Evolutionary conservation across 2,797 vertebrate species (phyloP).

Genomic region (Poeciliopsis gracilis): DNA sequence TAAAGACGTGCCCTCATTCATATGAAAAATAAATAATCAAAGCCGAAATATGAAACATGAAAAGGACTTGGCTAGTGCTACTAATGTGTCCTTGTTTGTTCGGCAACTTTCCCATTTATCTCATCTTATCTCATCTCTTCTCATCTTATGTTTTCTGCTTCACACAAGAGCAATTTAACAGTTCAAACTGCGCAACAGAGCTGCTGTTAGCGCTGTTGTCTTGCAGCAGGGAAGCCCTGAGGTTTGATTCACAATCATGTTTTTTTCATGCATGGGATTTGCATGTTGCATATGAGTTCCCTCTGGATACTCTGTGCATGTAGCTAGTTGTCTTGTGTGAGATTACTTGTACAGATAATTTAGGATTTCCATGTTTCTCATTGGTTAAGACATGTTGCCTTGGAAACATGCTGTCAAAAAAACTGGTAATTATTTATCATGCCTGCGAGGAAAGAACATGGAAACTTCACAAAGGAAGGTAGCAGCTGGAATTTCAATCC

Average conservation of each 20-base stretch:
- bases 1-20: constrained; percentile 49
- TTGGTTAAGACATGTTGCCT: neutral
- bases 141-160: neutral
- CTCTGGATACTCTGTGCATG: neutral
- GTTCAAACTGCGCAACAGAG: neutral
- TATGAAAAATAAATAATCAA: constrained; percentile 35
- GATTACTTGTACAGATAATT: neutral
- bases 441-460: neutral
- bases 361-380: neutral
- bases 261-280: neutral
- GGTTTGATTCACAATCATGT: neutral
- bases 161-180: neutral
- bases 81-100: neutral
- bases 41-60: constrained; percentile 7
- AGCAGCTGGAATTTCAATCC: neutral
- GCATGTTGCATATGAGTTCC: neutral
- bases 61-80: constrained; percentile 1
- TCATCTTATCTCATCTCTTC: no score
- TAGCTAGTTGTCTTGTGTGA: neutral
- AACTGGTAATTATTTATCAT: neutral
- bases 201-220: neutral
- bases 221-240: neutral
- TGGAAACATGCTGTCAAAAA: neutral
- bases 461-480: neutral
- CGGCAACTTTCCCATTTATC: neutral